Conservation (phyloP, 2,113 vertebrate species). For the Vicugna pacos region DNA sequence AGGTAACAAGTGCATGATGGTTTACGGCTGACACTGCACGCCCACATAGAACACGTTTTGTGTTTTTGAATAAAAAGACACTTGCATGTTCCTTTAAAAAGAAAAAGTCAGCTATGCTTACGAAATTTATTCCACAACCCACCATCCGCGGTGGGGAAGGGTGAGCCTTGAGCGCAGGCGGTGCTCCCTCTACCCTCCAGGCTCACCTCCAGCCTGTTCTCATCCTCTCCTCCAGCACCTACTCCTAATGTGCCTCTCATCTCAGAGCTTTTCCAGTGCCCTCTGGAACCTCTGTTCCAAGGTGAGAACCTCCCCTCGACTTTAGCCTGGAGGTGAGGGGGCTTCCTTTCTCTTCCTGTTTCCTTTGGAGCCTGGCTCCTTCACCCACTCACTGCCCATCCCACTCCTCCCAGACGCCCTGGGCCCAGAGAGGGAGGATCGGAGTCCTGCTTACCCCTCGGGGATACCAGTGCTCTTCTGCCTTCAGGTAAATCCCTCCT, state of each 20-base stretch:
- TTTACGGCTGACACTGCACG: slow-evolving; percentile 81
- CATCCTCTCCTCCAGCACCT: background rate
- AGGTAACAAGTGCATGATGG: slow-evolving; percentile 81
- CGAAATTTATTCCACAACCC: background rate
- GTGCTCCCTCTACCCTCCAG: background rate
- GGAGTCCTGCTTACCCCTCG: background rate
- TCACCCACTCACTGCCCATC: background rate
- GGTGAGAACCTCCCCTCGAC: background rate
- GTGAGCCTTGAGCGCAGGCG: background rate
- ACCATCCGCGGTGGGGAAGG: accelerated
- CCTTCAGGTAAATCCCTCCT: background rate
- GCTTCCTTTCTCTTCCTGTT: background rate
- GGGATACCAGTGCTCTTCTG: background rate
- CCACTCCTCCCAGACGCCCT: no score
- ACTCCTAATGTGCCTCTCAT: no score
- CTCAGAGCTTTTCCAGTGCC: background rate
- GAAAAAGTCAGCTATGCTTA: background rate
- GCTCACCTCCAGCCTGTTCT: background rate
- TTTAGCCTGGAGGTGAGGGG: no score
- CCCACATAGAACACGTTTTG: slow-evolving; percentile 86
- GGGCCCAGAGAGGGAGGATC: background rate
- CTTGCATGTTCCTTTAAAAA: slow-evolving; percentile 82
- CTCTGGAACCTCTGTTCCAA: background rate
- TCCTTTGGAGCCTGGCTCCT: background rate
- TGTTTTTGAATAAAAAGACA: slow-evolving; percentile 86